Percentiles rank a stretch among this genome's conserved stretches.
phyloP scores from a whole-genome alignment of 2,797 vertebrate species.

The Steatocranus sp. region DNA sequence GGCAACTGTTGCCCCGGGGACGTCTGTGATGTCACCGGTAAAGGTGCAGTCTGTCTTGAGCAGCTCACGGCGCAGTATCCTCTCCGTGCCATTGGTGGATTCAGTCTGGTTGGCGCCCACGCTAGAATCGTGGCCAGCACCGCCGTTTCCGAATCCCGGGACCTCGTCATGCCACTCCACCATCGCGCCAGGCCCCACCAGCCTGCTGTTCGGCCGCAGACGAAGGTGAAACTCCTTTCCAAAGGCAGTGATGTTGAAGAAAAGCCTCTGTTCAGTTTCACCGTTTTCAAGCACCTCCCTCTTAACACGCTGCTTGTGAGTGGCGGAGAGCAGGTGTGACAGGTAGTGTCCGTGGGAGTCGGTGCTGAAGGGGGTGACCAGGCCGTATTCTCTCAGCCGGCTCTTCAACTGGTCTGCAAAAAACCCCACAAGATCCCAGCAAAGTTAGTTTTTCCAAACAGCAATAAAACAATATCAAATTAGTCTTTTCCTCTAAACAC shows the following conservation, averaged over 20 bases:
- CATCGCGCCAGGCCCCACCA: conserved; percentile 85
- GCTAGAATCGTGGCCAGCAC: conserved; percentile 2
- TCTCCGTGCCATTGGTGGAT: conserved; percentile 29
- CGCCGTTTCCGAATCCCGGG: conserved; percentile 37
- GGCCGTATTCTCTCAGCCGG: conserved; percentile 81
- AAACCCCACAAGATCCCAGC: background rate
- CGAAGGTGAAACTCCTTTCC: conserved; percentile 93
- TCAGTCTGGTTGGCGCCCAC: conserved; percentile 18
- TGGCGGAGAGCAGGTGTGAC: conserved; percentile 87
- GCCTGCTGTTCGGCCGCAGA: conserved; percentile 79
- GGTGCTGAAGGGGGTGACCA: conserved; percentile 90
- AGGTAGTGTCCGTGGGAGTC: conserved; percentile 84
- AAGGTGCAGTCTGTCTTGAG: conserved; percentile 91
- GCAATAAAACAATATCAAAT: background rate
- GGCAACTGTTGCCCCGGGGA: conserved; percentile 89
- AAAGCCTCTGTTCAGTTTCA: conserved; percentile 69
- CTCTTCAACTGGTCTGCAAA: conserved; percentile 71
- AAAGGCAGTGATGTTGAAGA: conserved; percentile 92
- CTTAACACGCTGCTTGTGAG: conserved; percentile 81
- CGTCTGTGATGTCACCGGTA: conserved; percentile 89
- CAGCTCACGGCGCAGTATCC: conserved; percentile 80
- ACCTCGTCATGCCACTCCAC: conserved; percentile 88
- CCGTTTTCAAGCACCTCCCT: conserved; percentile 68
- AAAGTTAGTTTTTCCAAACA: background rate
- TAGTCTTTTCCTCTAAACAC: background rate